These are phyloP conservation scores for Iselma pallidipennis DNA, from an alignment of 2,888 invertebrate genomes.

Conservation along the genomic window DNA sequence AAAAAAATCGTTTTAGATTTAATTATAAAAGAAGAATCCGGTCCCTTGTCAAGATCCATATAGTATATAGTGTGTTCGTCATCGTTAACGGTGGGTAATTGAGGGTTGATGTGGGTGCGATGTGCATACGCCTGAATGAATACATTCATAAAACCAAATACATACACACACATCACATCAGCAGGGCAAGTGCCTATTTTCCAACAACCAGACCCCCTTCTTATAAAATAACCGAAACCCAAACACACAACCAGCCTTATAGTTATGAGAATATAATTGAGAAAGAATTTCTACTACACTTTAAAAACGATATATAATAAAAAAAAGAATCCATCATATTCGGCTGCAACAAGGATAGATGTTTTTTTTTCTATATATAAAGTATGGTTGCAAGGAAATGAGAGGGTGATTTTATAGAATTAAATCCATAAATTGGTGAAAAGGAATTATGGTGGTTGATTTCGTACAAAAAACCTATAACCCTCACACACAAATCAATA, in stretches of 20 bases:
- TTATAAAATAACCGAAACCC: background rate
- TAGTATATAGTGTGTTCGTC: background rate
- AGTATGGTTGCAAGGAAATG: too few relatives aligned
- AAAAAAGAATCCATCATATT: background rate
- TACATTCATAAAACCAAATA: conserved; percentile 40
- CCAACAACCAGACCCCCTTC: conserved; percentile 1
- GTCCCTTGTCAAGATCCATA: conserved; percentile 18
- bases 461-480: conserved; percentile 21
- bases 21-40: conserved; percentile 18
- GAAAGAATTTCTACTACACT: conserved; percentile 40
- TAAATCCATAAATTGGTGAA: conserved; percentile 11
- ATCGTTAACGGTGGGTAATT: conserved; percentile 26
- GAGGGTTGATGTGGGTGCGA: conserved; percentile 49
- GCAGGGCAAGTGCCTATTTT: conserved; percentile 32
- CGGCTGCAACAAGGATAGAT: background rate
- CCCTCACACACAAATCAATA: background rate
- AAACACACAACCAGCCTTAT: conserved; percentile 17
- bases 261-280: conserved; percentile 42
- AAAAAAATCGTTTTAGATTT: conserved; percentile 15
- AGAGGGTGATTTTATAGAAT: background rate
- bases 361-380: too few relatives aligned
- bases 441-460: conserved; percentile 32
- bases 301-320: conserved; percentile 2
- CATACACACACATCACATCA: conserved; percentile 5
- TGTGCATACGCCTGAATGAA: conserved; percentile 47